Evolutionary conservation across 2,113 vertebrate species (phyloP).

Genomic region (Larimichthys polyactis): DNA sequence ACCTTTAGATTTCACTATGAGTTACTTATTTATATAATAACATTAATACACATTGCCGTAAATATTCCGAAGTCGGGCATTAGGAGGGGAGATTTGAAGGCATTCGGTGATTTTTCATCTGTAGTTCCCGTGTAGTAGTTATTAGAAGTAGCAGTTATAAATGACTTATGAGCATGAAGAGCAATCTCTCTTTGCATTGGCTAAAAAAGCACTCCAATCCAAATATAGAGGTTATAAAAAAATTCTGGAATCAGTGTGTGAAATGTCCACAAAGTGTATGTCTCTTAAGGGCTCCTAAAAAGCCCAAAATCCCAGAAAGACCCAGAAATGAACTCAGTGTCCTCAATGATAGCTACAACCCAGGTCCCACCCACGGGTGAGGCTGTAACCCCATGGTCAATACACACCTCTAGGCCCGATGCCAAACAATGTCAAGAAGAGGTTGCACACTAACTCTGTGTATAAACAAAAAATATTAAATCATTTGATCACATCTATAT

Average conservation of each 20-base stretch:
- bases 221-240: not conserved
- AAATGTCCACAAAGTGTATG: not conserved
- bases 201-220: not conserved
- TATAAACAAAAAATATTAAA: not conserved
- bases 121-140: not conserved
- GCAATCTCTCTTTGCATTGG: not conserved
- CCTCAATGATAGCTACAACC: not conserved
- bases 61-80: not conserved
- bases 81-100: no score
- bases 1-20: no score
- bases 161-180: not conserved
- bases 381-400: not conserved
- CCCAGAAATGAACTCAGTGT: conserved; percentile 3
- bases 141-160: not conserved
- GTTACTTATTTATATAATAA: no score
- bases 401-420: not conserved
- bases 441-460: not conserved
- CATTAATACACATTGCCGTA: not conserved
- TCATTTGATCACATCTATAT: not conserved
- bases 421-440: not conserved
- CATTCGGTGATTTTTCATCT: not conserved
- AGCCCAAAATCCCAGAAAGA: not conserved
- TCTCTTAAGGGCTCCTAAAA: not conserved
- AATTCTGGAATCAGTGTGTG: not conserved
- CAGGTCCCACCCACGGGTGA: conserved; percentile 10